Conservation (phyloP, 1,140 invertebrate genomes). For the Dendrolimus punctatus region DNA sequence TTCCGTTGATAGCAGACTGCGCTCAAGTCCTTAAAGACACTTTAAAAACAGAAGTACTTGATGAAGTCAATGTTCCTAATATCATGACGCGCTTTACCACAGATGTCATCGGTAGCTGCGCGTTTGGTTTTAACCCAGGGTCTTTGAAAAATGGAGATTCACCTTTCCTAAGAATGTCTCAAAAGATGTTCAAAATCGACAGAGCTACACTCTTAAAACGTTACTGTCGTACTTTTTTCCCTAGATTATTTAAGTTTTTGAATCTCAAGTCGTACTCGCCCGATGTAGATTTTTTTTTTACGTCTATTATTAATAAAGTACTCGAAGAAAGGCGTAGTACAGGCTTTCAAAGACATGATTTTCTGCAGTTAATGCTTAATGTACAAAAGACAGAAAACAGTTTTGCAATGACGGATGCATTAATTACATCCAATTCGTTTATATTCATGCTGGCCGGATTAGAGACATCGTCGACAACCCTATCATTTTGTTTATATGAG, state of each 20-base stretch:
- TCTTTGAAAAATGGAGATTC: slow-evolving; percentile 50
- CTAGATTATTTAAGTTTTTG: slow-evolving; percentile 51
- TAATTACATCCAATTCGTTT: slow-evolving; percentile 68
- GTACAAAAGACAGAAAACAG: slow-evolving; percentile 47
- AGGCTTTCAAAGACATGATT: slow-evolving; percentile 42
- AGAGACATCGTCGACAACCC: slow-evolving; percentile 73
- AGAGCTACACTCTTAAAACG: slow-evolving; percentile 49
- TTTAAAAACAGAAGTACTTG: slow-evolving; percentile 24
- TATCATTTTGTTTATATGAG: slow-evolving; percentile 70
- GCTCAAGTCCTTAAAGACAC: slow-evolving; percentile 38
- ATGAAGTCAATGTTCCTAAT: slow-evolving; percentile 45
- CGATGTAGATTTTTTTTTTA: slow-evolving; percentile 57
- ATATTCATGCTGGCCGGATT: slow-evolving; percentile 74
- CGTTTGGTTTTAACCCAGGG: slow-evolving; percentile 57
- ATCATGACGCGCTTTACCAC: slow-evolving; percentile 57
- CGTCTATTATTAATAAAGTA: slow-evolving; percentile 52
- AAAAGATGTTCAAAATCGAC: slow-evolving; percentile 56
- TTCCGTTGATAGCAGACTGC: slow-evolving; percentile 56
- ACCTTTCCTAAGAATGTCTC: slow-evolving; percentile 58
- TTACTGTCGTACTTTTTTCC: slow-evolving; percentile 55
- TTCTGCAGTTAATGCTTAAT: slow-evolving; percentile 59
- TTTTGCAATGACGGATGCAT: slow-evolving; percentile 54
- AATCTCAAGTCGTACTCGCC: slow-evolving; percentile 51
- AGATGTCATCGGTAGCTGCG: slow-evolving; percentile 62
- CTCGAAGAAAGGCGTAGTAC: slow-evolving; percentile 41